These are phyloP conservation scores for Rhagoletis zephyria DNA, from an alignment of 1,140 invertebrate genomes.

Conservation along the genomic window DNA sequence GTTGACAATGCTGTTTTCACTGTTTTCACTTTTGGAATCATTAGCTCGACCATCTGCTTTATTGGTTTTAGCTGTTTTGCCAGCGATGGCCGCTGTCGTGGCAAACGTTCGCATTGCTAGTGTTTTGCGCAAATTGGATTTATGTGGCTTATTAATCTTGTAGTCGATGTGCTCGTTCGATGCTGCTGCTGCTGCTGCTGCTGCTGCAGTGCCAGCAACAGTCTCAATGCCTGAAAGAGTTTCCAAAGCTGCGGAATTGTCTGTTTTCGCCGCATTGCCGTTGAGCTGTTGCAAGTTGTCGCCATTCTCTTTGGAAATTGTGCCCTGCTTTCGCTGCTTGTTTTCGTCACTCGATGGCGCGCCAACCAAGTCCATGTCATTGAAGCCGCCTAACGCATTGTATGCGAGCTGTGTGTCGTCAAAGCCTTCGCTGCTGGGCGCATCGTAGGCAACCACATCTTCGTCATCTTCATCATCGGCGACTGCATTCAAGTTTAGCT, in stretches of 20 bases:
- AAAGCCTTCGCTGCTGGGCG: background rate
- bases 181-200: background rate
- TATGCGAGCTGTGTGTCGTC: background rate
- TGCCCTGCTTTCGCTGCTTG: background rate
- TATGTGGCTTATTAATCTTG: slow-evolving; percentile 63
- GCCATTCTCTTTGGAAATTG: background rate
- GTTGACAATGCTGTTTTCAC: background rate
- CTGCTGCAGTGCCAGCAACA: background rate
- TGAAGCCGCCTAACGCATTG: slow-evolving; percentile 13
- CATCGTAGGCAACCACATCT: slow-evolving; percentile 9
- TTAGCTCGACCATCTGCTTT: background rate
- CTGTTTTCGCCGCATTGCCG: background rate
- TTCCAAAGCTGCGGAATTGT: background rate
- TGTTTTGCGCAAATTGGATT: slow-evolving; percentile 7
- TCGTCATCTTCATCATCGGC: slow-evolving; percentile 59
- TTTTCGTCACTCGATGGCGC: background rate
- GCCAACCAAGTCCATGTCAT: background rate
- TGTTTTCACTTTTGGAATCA: slow-evolving; percentile 53
- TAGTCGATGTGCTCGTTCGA: slow-evolving; percentile 55
- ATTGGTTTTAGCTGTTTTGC: background rate
- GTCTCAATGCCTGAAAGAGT: background rate
- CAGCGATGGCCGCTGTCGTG: background rate
- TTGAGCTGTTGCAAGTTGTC: background rate
- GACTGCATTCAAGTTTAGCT: slow-evolving; percentile 61
- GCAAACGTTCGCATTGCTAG: background rate